Evolutionary conservation across 2,113 vertebrate genomes (phyloP).

Genomic region (Nothoprocta pentlandii): DNA sequence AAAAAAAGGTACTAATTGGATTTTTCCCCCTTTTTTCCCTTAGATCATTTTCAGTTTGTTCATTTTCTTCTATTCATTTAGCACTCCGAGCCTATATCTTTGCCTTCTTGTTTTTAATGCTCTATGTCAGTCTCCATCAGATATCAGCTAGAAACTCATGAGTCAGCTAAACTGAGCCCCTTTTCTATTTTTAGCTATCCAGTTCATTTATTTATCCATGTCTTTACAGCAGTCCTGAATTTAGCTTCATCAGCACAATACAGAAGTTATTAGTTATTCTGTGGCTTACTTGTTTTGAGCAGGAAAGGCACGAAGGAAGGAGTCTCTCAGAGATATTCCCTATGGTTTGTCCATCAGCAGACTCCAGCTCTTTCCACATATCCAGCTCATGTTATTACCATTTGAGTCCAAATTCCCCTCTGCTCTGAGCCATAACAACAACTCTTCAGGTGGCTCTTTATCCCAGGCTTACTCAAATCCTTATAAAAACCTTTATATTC

Average conservation of each 20-base stretch:
- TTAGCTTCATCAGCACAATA: constrained; percentile 56
- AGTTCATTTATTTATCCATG: constrained; percentile 38
- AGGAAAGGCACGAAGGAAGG: background rate
- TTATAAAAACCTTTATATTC: background rate
- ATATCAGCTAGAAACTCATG: background rate
- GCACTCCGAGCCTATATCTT: background rate
- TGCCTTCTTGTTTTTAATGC: background rate
- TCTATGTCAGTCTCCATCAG: background rate
- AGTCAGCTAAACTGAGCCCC: background rate
- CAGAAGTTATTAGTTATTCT: constrained; percentile 3
- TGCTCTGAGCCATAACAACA: background rate
- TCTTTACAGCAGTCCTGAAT: background rate
- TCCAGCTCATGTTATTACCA: background rate
- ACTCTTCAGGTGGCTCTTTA: background rate
- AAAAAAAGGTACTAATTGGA: background rate
- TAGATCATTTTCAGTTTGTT: background rate
- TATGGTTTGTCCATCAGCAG: constrained; percentile 12
- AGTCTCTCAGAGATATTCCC: background rate
- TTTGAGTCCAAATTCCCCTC: background rate
- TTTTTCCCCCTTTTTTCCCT: background rate
- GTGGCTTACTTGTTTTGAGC: constrained; percentile 12
- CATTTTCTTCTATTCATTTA: background rate
- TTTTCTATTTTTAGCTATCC: constrained; percentile 14
- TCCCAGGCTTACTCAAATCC: constrained; percentile 18
- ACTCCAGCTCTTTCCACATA: background rate